Base-by-base conservation (phyloP, 2,113 vertebrate genomes). In the Forbesichthys agassizii region DNA sequence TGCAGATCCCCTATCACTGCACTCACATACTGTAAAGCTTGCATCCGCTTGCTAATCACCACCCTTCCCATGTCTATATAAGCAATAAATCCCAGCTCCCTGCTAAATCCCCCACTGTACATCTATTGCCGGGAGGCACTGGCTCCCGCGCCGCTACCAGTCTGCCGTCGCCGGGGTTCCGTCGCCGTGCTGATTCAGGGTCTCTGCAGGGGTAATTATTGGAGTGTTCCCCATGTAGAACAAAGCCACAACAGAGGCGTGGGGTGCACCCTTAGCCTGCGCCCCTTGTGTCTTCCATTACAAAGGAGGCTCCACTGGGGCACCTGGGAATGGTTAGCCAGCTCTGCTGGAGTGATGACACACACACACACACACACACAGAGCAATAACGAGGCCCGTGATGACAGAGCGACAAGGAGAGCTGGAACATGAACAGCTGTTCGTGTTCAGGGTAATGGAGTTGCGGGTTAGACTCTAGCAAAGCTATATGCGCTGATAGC, bases 241-340 rank as follows among this genome's bases (percentile, higher is more conserved):
- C 74, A 57, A 77, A 69, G 27, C 63, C 49, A 52, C 63, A 49
- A 47, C 11, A n/a, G n/a, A 63, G 61, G 1, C 61, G 11, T 18
- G 65, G 58, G 47, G 33, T 73, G 16, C 33, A 49, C 48, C 61
- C 61, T 56, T 16, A 12, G 61, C 63, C 51, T 9, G 56, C 48
- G 5, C 56, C 52, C 71, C 36, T 52, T 55, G 64, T 66, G 13
- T 69, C 65, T 62, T 75, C 59, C 55, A 42, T 61, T n/a, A 69
- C 47, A 54, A 46, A 75, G 18, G 18, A 55, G 61, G 48, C 54
- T 73, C 61, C 75, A 74, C 52, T 61, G n/a, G 52, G 69, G 47
- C 79, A 86, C 73, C 79, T 86, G 77, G 75, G 48, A 83, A 66
- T 53, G 53, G 48, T 86, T 84, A 82, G 66, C 11, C 13, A 12